Base-by-base conservation (phyloP, 2,797 vertebrate genomes). In the Momotus momota region DNA sequence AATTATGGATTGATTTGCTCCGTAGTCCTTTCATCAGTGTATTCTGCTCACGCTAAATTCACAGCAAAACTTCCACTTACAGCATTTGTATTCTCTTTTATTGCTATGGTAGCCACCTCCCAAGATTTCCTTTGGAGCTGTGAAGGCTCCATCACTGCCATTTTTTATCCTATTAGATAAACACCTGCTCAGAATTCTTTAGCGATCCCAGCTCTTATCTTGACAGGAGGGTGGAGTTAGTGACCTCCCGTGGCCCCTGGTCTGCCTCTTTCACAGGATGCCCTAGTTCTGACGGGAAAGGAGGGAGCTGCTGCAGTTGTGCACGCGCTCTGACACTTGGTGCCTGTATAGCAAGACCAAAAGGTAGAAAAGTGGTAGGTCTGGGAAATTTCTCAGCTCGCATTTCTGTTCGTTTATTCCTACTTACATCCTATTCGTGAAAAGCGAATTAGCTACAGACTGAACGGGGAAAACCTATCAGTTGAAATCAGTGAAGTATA, bases 281-380 rank as follows among this genome's bases (percentile, higher is more conserved):
- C 5, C 13, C 21, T 5, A 3, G 2, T 57, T 81, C 58, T 65
- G 70, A 81, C 58, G 27, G 19, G 4, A 81, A 65, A 12, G 7
- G 10, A 38, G 38, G 57, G 6, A 12, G 57, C 25, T 60, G 14
- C 23, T 22, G 16, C 57, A 35, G 57, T 38, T 16, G 15, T 35
- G 12, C 3, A 38, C 0, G 0, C 26, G 62, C 23, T 26, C 23
- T 67, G 13, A 22, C 3, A 19, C 2, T 52, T 46, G 19, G 14
- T 43, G 22, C 70, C 52, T 7, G 7, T 12, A 23, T 1, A 73
- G 7, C 23, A 14, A 38, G 41, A 35, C 4, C 73, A 43, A 91
- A 86, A 52, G 6, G 3, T 33, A 65, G 3, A 14, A 64, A 85
- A 87, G 4, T 33, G 45, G 41, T 6, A 43, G 9, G 2, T 70